Percentiles rank a stretch among this genome's conserved stretches.
phyloP scores from a whole-genome alignment of 53 echinoderm and acorn worm genomes.

The Stichopus horrens region DNA sequence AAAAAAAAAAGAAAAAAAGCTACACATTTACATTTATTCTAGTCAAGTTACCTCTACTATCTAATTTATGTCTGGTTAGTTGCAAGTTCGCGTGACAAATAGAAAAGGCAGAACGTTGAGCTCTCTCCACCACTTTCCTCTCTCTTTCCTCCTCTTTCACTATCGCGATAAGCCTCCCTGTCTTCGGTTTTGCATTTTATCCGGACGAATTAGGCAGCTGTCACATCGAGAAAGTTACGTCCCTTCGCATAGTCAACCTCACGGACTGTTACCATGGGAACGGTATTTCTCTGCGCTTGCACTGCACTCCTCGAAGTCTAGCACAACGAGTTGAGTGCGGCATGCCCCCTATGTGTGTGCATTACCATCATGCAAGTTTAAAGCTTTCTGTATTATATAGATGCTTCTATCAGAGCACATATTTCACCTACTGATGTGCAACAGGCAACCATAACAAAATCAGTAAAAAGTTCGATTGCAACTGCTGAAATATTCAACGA shows the following conservation, averaged over 20 bases:
- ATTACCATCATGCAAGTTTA: neutral
- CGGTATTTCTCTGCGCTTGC: neutral
- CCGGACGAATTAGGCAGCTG: conserved; percentile 16
- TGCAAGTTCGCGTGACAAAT: no score
- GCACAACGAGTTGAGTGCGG: neutral
- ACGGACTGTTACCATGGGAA: conserved; percentile 31
- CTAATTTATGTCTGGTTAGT: no score
- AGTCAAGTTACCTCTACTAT: no score
- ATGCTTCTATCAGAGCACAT: neutral
- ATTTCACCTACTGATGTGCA: neutral
- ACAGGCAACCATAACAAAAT: neutral
- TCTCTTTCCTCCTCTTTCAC: neutral
- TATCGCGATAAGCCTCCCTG: neutral
- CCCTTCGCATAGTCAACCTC: neutral
- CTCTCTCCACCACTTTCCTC: neutral
- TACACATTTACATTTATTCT: no score
- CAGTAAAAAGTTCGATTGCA: neutral
- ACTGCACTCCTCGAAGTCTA: neutral
- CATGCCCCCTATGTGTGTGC: no score
- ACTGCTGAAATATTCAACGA: neutral
- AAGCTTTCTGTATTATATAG: neutral
- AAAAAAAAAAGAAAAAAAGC: no score
- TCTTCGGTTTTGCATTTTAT: conserved; percentile 7
- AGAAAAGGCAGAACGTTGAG: neutral
- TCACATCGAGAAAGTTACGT: conserved; percentile 27